Percentiles rank a stretch among this genome's conserved stretches.
Evolutionary conservation across 2,797 vertebrate genomes (phyloP).

Genomic region (Nyctibius grandis): DNA sequence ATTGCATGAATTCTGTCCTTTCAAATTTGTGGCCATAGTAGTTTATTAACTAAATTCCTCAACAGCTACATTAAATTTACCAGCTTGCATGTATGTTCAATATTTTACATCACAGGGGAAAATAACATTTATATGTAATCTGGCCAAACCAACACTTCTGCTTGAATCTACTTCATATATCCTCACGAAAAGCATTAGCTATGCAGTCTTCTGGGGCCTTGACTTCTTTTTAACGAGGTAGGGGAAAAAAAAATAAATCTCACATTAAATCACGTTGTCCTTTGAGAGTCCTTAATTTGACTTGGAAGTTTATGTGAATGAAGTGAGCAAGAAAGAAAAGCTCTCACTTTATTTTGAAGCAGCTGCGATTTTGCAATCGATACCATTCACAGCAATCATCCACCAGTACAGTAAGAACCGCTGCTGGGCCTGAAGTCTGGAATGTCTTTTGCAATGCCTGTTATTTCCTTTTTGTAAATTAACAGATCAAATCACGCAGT

Average conservation of each 20-base stretch:
- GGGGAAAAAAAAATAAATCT: background rate
- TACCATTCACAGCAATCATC: background rate
- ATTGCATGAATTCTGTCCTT: background rate
- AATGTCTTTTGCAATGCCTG: background rate
- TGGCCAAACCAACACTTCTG: background rate
- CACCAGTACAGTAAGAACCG: background rate
- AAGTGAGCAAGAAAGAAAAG: background rate
- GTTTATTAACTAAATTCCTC: background rate
- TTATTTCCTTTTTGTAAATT: conserved; percentile 1
- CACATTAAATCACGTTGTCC: background rate
- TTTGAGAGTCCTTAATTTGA: background rate
- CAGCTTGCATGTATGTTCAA: background rate
- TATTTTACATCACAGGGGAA: background rate
- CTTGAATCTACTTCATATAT: background rate
- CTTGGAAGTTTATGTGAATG: background rate
- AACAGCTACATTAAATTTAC: background rate
- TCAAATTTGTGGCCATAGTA: background rate
- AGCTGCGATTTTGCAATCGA: background rate
- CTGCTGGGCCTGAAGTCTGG: background rate
- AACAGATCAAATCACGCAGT: background rate
- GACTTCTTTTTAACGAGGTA: background rate
- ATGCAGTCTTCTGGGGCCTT: background rate
- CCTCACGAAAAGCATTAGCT: background rate
- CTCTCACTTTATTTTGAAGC: background rate
- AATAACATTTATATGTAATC: background rate